These are phyloP conservation scores for Tipula unca DNA, from an alignment of 2,888 invertebrate genomes.

Conservation along the genomic window DNA sequence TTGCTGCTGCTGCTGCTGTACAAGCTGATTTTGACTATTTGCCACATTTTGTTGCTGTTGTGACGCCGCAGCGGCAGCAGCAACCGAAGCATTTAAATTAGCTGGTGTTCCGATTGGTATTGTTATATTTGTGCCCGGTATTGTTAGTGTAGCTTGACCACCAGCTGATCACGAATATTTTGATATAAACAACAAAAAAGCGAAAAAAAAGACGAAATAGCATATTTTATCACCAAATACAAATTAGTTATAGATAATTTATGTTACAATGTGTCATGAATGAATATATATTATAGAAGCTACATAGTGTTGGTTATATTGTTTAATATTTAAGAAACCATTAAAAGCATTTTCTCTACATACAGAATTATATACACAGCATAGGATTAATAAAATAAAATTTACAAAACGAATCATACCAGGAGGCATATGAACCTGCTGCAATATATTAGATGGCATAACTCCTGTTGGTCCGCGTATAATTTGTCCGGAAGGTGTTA, in stretches of 20 bases:
- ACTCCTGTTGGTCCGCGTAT: constrained; percentile 57
- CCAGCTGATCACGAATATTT: constrained; percentile 23
- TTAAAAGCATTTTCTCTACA: neutral
- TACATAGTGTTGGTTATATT: neutral
- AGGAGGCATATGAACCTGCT: constrained; percentile 60
- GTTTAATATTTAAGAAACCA: neutral
- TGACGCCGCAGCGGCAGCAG: constrained; percentile 22
- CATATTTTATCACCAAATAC: constrained; percentile 24
- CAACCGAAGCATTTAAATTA: constrained; percentile 27
- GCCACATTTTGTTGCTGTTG: constrained; percentile 24
- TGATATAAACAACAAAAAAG: constrained; percentile 20
- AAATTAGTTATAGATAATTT: neutral
- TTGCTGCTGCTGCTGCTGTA: constrained; percentile 36
- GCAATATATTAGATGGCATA: constrained; percentile 58
- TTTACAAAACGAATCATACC: constrained; percentile 35
- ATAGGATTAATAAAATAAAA: constrained; percentile 1
- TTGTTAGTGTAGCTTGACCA: constrained; percentile 47
- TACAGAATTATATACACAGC: neutral
- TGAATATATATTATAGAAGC: neutral
- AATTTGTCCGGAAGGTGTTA: constrained; percentile 57
- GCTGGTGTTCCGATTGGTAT: constrained; percentile 43
- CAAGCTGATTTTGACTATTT: constrained; percentile 27
- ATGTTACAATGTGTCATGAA: neutral
- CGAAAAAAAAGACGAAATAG: constrained; percentile 24
- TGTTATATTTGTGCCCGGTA: constrained; percentile 50